A percentile compares a stretch with the other conserved stretches of the same genome.
phyloP scores from a whole-genome alignment of 2,888 invertebrate genomes.

The Pyralis farinalis region DNA sequence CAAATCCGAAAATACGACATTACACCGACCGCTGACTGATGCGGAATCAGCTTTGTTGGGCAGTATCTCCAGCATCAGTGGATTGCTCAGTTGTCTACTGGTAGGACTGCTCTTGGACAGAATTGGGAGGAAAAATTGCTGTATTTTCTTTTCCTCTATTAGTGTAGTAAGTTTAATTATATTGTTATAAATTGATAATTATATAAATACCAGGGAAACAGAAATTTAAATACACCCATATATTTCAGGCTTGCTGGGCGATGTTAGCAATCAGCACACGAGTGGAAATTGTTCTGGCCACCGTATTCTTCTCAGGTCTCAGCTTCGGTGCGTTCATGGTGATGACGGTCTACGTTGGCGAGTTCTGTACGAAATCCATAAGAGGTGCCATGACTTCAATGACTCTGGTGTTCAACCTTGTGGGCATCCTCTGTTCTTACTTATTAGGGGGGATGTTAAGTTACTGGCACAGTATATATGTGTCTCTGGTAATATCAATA shows the following conservation, averaged over 20 bases:
- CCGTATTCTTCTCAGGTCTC: slow-evolving; percentile 37
- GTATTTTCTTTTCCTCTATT: slow-evolving; percentile 24
- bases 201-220: too few species aligned
- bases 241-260: slow-evolving; percentile 37
- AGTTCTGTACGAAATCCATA: slow-evolving; percentile 43
- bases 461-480: slow-evolving; percentile 35
- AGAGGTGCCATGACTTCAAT: slow-evolving; percentile 41
- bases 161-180: slow-evolving; percentile 28
- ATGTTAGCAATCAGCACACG: slow-evolving; percentile 25
- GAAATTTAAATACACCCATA: too few species aligned
- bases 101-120: slow-evolving; percentile 36
- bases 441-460: slow-evolving; percentile 35
- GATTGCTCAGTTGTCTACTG: slow-evolving; percentile 32
- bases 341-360: slow-evolving; percentile 36
- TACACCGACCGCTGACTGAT: slow-evolving; percentile 34
- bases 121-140: slow-evolving; percentile 34
- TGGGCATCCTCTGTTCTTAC: slow-evolving; percentile 42
- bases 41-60: slow-evolving; percentile 40
- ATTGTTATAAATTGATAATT: too few species aligned
- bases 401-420: slow-evolving; percentile 33
- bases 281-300: slow-evolving; percentile 35
- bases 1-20: slow-evolving; percentile 32
- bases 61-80: slow-evolving; percentile 35
- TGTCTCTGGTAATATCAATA: slow-evolving; percentile 26
- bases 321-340: slow-evolving; percentile 25